phyloP scores from a whole-genome alignment of 2,113 vertebrate genomes.

The Malaclemys terrapin region DNA sequence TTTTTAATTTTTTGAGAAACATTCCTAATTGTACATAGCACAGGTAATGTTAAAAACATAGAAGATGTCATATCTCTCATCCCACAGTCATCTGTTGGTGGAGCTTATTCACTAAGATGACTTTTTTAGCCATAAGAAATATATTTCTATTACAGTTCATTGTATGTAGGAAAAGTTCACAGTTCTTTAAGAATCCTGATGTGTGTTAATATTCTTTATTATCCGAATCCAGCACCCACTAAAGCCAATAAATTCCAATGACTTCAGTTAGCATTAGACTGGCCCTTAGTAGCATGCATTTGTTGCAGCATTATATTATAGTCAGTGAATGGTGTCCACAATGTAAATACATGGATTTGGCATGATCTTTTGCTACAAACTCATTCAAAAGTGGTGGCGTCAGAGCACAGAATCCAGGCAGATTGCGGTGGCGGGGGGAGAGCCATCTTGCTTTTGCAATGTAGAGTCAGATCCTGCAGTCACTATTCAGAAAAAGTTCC shows the following conservation, averaged over 20 bases:
- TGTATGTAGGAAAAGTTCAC: no score
- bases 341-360: neutral
- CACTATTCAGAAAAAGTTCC: neutral
- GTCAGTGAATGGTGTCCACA: neutral
- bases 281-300: fast-evolving
- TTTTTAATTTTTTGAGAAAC: neutral
- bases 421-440: neutral
- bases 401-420: neutral
- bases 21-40: neutral
- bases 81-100: neutral
- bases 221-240: neutral
- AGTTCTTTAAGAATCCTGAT: neutral
- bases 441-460: neutral
- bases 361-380: fast-evolving
- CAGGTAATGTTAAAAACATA: neutral
- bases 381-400: neutral
- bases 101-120: neutral
- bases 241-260: neutral
- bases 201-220: neutral
- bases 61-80: neutral
- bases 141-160: neutral
- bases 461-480: neutral
- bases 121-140: neutral
- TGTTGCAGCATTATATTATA: neutral
- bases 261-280: neutral